Base-by-base conservation (phyloP, 2,797 vertebrate species). In the Delichon dasypus region DNA sequence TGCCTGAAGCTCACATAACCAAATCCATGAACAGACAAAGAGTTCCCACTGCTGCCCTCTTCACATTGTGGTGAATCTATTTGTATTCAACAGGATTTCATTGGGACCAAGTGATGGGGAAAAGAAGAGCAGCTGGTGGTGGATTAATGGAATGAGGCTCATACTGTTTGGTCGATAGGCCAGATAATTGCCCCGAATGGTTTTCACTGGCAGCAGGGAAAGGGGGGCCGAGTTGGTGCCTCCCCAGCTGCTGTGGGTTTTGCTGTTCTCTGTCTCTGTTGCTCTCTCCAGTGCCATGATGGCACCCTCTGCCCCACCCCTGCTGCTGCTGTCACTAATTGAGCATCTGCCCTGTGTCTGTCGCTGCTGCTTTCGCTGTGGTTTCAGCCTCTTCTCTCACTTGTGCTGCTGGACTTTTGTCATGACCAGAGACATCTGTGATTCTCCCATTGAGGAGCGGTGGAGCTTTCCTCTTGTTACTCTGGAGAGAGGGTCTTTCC, bases 101-200 rank as follows among this genome's bases (percentile, higher is more conserved):
- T 0, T 57, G 90, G 47, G 62, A 64, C 66, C 62, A 50, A 40
- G 7, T 16, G 57, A 62, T 4, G 40, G 48, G 47, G 53, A 51
- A 88, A 83, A 71, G 66, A 48, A n/a, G 64, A 95, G 86, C 92
- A 96, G 92, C 74, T 95, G 93, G 73, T 94, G 74, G 34, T 79
- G 62, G 72, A 62, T 93, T 86, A 86, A 93, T 72, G 47, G 94
- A 78, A 90, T 42, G 95, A 89, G 76, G 65, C 75, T 88, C 20
- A 3, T 88, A 23, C 51, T 84, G 88, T 96, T 85, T 85, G 77
- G 58, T 79, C 76, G 26, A 66, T 73, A 89, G 84, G 89, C 21
- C 85, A 70, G 81, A 85, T 85, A 88, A 90, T 88, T 85, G 47
- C 50, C 91, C 68, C 29, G 16, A 85, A 87, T 88, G 58, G 61